Evolutionary conservation across 2,113 vertebrate genomes (phyloP).

Genomic region (Percopsis transmontana): DNA sequence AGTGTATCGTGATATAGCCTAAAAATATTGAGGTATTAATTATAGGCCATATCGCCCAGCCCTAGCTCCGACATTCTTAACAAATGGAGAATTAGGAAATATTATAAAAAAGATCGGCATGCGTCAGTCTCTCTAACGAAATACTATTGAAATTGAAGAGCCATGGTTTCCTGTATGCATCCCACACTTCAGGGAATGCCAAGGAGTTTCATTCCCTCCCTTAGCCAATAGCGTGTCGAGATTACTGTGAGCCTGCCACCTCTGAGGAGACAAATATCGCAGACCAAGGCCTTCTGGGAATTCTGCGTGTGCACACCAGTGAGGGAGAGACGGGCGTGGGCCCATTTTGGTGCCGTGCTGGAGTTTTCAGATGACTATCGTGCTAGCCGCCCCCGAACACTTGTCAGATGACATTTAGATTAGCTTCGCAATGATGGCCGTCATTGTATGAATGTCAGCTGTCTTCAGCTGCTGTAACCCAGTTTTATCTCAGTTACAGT

Average conservation of each 20-base stretch:
- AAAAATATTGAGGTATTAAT: too few species aligned
- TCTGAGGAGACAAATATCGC: conserved; percentile 38
- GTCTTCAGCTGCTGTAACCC: conserved; percentile 1
- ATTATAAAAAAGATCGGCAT: background rate
- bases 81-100: too few species aligned
- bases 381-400: conserved; percentile 27
- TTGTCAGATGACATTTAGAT: conserved; percentile 37
- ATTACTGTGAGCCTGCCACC: conserved; percentile 58
- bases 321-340: conserved; percentile 44
- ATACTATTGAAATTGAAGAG: conserved; percentile 47
- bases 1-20: too few species aligned
- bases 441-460: conserved; percentile 74
- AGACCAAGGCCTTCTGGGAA: conserved; percentile 49
- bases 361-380: conserved; percentile 65
- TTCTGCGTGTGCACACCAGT: conserved; percentile 41
- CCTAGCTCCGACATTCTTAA: too few species aligned
- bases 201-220: conserved; percentile 63
- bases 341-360: conserved; percentile 40
- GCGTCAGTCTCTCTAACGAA: too few species aligned
- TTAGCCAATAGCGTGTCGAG: conserved; percentile 39
- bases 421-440: conserved; percentile 9
- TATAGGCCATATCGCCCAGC: too few species aligned
- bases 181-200: conserved; percentile 60
- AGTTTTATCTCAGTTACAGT: background rate
- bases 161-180: conserved; percentile 67